These are phyloP conservation scores for Lottia scabra DNA, from an alignment of 2,888 invertebrate species.

Conservation along the genomic window DNA sequence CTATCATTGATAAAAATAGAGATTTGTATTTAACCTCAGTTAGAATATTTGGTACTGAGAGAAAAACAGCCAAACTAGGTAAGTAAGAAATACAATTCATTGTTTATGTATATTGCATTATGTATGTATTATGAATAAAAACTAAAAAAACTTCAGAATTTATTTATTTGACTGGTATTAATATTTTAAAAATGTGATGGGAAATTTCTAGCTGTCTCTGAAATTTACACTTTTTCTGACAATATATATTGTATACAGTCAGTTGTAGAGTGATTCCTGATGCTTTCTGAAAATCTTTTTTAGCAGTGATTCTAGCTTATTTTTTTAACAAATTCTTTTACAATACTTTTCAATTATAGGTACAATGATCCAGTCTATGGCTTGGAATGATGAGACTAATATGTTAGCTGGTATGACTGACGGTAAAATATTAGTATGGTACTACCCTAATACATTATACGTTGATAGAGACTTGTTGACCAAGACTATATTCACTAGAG, in stretches of 20 bases:
- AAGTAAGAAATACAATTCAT: conserved; percentile 31
- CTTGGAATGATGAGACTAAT: conserved; percentile 83
- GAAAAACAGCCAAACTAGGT: conserved; percentile 82
- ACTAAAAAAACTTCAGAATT: no score
- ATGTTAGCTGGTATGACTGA: conserved; percentile 85
- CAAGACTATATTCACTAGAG: conserved; percentile 72
- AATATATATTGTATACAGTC: no score
- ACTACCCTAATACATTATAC: conserved; percentile 81
- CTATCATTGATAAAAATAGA: conserved; percentile 88
- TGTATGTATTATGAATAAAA: no score
- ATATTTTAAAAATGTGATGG: no score
- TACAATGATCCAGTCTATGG: conserved; percentile 76
- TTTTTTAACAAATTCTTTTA: no score
- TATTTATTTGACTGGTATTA: no score
- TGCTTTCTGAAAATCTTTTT: no score
- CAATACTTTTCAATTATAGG: conserved; percentile 67
- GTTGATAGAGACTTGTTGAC: conserved; percentile 80
- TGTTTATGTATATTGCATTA: no score
- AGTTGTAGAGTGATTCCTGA: no score
- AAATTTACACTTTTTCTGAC: no score
- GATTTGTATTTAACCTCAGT: conserved; percentile 84
- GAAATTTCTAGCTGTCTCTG: no score
- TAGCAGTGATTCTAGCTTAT: no score
- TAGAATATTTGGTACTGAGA: conserved; percentile 76
- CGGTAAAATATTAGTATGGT: conserved; percentile 83